Conservation (phyloP, 1,140 invertebrate genomes). For the Drosophila melanica region DNA sequence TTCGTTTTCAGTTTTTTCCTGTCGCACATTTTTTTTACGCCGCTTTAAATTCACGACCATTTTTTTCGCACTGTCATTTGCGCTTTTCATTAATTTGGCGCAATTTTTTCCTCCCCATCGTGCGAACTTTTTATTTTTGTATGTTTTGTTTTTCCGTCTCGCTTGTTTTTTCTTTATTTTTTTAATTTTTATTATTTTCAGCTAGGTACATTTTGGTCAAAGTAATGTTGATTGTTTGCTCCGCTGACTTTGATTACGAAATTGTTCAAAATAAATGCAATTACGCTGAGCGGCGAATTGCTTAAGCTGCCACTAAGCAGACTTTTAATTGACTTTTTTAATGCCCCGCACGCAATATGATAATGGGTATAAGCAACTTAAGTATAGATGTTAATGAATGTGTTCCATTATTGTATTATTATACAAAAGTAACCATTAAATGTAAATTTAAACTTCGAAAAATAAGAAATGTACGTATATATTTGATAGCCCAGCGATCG, state of each 20-base stretch:
- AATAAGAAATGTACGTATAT: neutral
- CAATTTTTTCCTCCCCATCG: slow-evolving; percentile 51
- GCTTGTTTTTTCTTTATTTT: slow-evolving; percentile 30
- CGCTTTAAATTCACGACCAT: slow-evolving; percentile 43
- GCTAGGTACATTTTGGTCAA: slow-evolving; percentile 57
- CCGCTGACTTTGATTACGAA: slow-evolving; percentile 77
- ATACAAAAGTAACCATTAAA: no score
- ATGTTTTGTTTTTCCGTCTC: slow-evolving; percentile 51
- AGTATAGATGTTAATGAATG: neutral
- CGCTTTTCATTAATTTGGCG: slow-evolving; percentile 76
- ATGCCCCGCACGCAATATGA: slow-evolving; percentile 11
- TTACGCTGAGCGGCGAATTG: slow-evolving; percentile 46
- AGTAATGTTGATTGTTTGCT: slow-evolving; percentile 81
- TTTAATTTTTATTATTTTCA: slow-evolving; percentile 39
- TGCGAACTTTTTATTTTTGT: slow-evolving; percentile 62
- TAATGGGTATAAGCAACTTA: neutral
- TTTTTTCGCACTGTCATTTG: slow-evolving; percentile 71
- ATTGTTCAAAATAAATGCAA: slow-evolving; percentile 82
- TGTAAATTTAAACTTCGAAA: no score
- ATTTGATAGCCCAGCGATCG: neutral
- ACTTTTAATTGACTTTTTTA: slow-evolving; percentile 73
- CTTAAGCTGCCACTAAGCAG: slow-evolving; percentile 46
- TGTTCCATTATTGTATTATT: no score
- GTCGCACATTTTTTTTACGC: slow-evolving; percentile 54
- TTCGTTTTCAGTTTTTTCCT: slow-evolving; percentile 32